A percentile compares a stretch with the other conserved stretches of the same genome.
These are phyloP conservation scores for Nymphicus hollandicus DNA, from an alignment of 2,113 vertebrate genomes.

Conservation along the genomic window DNA sequence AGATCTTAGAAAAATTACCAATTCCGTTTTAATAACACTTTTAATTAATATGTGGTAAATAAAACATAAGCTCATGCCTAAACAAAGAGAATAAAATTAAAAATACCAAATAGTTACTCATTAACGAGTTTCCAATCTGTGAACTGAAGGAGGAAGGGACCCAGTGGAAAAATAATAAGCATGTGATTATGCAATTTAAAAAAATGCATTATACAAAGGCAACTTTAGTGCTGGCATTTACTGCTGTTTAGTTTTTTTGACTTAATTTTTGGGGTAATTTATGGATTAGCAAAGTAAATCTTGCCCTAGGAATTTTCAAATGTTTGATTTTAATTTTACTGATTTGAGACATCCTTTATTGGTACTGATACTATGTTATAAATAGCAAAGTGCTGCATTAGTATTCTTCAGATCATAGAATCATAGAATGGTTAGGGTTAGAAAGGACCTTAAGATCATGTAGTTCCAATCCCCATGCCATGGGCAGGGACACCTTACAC, in stretches of 20 bases:
- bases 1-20: background rate
- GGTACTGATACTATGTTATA: background rate
- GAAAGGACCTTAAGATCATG: background rate
- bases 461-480: background rate
- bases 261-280: background rate
- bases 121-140: background rate
- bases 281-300: background rate
- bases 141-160: background rate
- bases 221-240: background rate
- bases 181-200: background rate
- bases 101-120: background rate
- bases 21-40: slow-evolving; percentile 22
- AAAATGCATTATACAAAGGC: background rate
- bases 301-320: background rate
- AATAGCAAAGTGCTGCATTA: background rate
- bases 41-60: slow-evolving; percentile 29
- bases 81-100: slow-evolving; percentile 1
- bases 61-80: background rate
- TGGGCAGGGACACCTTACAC: too few species aligned
- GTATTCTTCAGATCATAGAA: background rate
- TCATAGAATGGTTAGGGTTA: background rate
- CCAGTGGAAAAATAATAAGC: background rate
- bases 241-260: background rate
- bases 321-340: background rate
- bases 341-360: background rate